Evolutionary conservation across 2,888 invertebrate genomes (phyloP), one percentile per base, ranked within the genome.

Genomic region (Abrostola tripartita): DNA sequence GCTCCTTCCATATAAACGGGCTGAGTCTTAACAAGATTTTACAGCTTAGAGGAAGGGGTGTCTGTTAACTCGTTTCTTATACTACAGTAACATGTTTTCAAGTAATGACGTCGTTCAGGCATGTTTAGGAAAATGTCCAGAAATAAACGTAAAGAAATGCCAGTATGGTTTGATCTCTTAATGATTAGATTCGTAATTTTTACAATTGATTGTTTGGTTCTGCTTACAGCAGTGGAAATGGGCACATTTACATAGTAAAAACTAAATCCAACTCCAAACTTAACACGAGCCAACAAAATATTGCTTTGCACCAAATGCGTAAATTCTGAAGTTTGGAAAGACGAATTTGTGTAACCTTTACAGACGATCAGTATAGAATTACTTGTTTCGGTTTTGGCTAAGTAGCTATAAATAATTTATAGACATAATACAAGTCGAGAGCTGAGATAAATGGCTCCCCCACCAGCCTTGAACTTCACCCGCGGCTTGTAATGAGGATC

Each of bases 331-430:
- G 52, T 72, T 69, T 11, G 8, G 14, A 37, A 42, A 35, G 9
- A 54, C 54, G 61, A 67, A 67, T 64, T 76, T 55, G 37, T 37
- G 53, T 66, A 79, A 63, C 66, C 61, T 66, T 58, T 37, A 56
- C 44, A 55, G 59, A 70, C 61, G 61, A 73, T 70, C 65, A 59
- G 66, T 60, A 73, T 61, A 71, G 70, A 65, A 75, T 73, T 56
- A 56, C 62, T 66, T 65, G 61, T 68, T 62, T 68, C 59, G 56
- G 63, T 65, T 74, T 61, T 52, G 61, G 64, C 57, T 72, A 83
- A 81, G 78, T 80, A 79, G 77, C 79, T 79, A 81, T 84, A 85
- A 83, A 87, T 87, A 88, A 90, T 90, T 90, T 90, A 90, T 87
- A 82, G 83, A 75, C 82, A 84, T 88, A 89, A 89, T 89, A 88